Evolutionary conservation across 1,140 invertebrate species (phyloP).

Genomic region (Polyergus mexicanus): DNA sequence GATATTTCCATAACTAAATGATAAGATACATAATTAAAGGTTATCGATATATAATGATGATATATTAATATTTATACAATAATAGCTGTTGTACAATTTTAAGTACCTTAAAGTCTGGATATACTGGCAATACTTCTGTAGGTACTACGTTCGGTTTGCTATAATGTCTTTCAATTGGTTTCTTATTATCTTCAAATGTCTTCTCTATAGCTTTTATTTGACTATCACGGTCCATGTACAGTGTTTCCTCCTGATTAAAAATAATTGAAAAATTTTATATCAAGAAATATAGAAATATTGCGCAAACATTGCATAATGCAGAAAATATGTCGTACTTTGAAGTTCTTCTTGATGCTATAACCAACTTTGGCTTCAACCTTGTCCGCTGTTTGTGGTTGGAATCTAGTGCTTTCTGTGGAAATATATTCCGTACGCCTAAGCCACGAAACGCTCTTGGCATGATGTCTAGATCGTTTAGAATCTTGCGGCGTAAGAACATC

Average conservation of each 20-base stretch:
- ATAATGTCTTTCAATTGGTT: constrained; percentile 96
- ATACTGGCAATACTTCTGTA: constrained; percentile 96
- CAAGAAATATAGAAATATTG: not conserved
- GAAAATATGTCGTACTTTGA: constrained; percentile 88
- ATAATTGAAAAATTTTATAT: constrained; percentile 16
- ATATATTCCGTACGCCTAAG: constrained; percentile 99
- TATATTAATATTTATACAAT: not conserved
- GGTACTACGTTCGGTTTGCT: constrained; percentile 97
- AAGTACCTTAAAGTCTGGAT: constrained; percentile 96
- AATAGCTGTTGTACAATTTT: not conserved
- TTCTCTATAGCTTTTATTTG: constrained; percentile 99
- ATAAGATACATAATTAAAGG: constrained; percentile 46
- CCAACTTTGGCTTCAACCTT: constrained; percentile 99
- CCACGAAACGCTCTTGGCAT: constrained; percentile 98
- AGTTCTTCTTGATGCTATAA: constrained; percentile 98
- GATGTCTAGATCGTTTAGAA: constrained; percentile 95
- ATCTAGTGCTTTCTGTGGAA: constrained; percentile 98
- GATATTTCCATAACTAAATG: constrained; percentile 96
- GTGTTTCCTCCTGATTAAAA: constrained; percentile 91
- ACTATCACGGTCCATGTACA: constrained; percentile 98
- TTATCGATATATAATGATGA: not conserved
- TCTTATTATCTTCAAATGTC: constrained; percentile 97
- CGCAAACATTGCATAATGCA: not conserved
- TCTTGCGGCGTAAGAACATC: constrained; percentile 95
- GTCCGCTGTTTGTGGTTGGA: constrained; percentile 97